Base-by-base conservation (phyloP, 2,113 vertebrate species). In the Mesitornis unicolor region DNA sequence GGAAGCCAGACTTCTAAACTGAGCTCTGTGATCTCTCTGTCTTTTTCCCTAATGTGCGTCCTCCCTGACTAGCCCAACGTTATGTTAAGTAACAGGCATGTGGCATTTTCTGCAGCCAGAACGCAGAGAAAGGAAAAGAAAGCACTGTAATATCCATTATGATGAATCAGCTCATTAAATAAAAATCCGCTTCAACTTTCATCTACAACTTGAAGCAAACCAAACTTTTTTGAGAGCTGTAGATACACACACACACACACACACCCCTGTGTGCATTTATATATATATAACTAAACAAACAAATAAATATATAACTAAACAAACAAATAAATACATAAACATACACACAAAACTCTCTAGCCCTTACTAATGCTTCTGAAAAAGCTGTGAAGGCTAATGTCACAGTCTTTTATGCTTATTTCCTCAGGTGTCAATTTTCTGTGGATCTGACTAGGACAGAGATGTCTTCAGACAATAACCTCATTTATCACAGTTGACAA, bases 1-100 rank as follows among this genome's bases (percentile, higher is more conserved):
- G 47, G 71, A 90, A 95, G 64, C 8, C 68, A 81, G 93, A 84
- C 67, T 78, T 77, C 69, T 96, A 89, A 95, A 90, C 77, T 7
- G 43, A 89, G 59, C 86, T 83, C 86, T 97, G 75, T 95, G 84
- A 92, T 93, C 92, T 96, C 42, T 79, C 68, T 77, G 28, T 63
- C 33, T 78, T 81, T 74, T 54, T 70, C 51, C 74, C 9, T 5
- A 87, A 95, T 95, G 38, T 19, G 38, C 73, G n/a, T 67, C 53
- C 50, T 87, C 70, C 38, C 11, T 21, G 25, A 88, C 67, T 51
- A 79, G 24, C 24, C 76, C 48, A 42, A 26, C 1, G 7, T 83
- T 87, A 79, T 63, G 25, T 73, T 93, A 89, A 93, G 45, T 85
- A 95, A 91, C 13, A 87, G 13, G 17, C 47, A 18, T 83, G 60